Evolutionary conservation across 2,888 invertebrate species (phyloP).

Genomic region (Rhaphigaster nebulosa): DNA sequence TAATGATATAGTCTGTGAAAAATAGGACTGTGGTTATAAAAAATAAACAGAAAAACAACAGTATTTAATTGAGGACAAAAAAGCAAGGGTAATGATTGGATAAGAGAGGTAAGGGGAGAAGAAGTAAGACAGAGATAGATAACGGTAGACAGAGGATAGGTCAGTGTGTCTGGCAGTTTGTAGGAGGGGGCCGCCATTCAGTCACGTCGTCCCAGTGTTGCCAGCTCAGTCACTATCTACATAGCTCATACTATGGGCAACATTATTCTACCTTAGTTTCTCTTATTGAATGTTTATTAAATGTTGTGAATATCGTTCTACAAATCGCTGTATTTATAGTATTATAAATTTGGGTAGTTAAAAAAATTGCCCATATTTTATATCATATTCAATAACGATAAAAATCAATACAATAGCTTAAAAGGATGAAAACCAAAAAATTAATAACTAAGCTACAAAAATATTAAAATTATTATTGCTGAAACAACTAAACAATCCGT

Average conservation of each 20-base stretch:
- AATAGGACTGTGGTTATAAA: background rate
- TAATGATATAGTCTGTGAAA: background rate
- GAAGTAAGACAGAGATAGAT: slow-evolving; percentile 36
- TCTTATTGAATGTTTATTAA: background rate
- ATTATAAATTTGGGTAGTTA: too few relatives aligned
- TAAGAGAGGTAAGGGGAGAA: background rate
- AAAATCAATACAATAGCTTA: too few relatives aligned
- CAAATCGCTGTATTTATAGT: too few relatives aligned
- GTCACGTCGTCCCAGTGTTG: slow-evolving; percentile 42
- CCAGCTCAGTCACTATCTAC: slow-evolving; percentile 21
- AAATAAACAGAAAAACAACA: background rate
- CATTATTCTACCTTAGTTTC: background rate
- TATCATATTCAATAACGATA: too few relatives aligned
- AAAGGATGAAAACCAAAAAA: too few relatives aligned
- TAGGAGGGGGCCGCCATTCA: slow-evolving; percentile 42
- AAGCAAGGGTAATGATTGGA: background rate
- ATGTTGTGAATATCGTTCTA: too few relatives aligned
- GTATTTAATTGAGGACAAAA: background rate
- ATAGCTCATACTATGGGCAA: background rate
- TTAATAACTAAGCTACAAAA: too few relatives aligned
- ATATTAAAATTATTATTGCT: too few relatives aligned
- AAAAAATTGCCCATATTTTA: too few relatives aligned
- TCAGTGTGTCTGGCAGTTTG: slow-evolving; percentile 46
- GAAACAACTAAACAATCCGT: too few relatives aligned
- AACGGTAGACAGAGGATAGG: slow-evolving; percentile 44